Percentiles rank a stretch among this genome's conserved stretches.
Conservation (phyloP, 2,797 vertebrate species). For the Cryptoprocta ferox region DNA sequence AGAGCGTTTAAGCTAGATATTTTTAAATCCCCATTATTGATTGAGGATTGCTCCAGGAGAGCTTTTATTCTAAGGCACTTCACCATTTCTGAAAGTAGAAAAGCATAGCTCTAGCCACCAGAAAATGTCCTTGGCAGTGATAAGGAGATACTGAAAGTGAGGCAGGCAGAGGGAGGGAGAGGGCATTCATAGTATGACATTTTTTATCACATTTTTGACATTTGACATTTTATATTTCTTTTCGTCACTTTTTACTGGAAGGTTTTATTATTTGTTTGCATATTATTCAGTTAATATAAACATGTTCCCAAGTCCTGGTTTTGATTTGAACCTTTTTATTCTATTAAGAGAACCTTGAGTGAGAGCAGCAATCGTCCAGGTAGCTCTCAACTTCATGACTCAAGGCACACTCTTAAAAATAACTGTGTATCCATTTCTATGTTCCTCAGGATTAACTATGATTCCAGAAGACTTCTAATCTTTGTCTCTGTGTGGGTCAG, state of each 20-base stretch:
- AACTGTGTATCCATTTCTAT: background rate
- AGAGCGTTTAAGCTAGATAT: background rate
- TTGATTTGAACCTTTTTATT: background rate
- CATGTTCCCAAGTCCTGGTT: background rate
- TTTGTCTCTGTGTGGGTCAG: background rate
- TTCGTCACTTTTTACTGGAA: background rate
- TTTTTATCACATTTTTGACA: background rate
- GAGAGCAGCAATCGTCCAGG: background rate
- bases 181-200: too few relatives aligned
- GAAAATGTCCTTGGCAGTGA: background rate
- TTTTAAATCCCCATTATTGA: background rate
- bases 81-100: background rate
- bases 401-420: background rate
- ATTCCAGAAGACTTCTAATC: background rate
- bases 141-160: background rate
- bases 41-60: background rate
- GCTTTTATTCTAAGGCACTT: background rate
- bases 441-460: background rate
- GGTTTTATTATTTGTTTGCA: background rate
- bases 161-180: fast-evolving
- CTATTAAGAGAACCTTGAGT: background rate
- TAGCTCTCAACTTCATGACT: background rate
- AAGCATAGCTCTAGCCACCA: too few relatives aligned
- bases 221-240: background rate
- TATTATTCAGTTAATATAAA: background rate